A percentile compares a stretch with the other conserved stretches of the same genome.
Conservation (phyloP, 2,797 vertebrate genomes). For the Chromobotia macracanthus region DNA sequence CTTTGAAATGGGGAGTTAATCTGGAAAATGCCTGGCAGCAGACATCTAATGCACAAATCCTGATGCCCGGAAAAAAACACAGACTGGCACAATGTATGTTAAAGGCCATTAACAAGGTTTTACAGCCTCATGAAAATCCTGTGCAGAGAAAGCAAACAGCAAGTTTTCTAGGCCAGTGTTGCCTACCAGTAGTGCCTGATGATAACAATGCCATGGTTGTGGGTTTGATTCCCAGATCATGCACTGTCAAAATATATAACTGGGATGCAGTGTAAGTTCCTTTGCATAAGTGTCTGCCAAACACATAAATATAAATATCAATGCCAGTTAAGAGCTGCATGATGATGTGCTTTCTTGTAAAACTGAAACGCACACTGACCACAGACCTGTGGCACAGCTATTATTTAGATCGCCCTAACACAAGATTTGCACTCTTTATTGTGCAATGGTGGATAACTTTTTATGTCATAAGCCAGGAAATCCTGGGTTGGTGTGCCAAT, state of each 20-base stretch:
- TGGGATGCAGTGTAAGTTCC: neutral
- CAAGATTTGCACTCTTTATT: conserved; percentile 64
- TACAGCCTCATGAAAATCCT: conserved; percentile 66
- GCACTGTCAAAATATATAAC: neutral
- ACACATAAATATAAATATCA: neutral
- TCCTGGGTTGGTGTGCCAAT: conserved; percentile 72
- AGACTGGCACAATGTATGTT: conserved; percentile 69
- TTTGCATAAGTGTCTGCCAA: neutral
- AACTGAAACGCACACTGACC: conserved; percentile 8
- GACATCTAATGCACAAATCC: conserved; percentile 39
- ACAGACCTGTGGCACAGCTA: conserved; percentile 4
- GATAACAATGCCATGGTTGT: neutral
- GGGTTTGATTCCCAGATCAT: neutral
- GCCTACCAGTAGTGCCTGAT: neutral
- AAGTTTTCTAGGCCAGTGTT: conserved; percentile 5
- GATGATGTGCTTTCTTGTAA: no score
- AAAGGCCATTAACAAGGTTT: conserved; percentile 68
- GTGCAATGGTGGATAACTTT: conserved; percentile 44
- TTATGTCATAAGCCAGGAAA: conserved; percentile 76
- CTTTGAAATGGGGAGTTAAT: conserved; percentile 58
- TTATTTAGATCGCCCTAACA: conserved; percentile 34
- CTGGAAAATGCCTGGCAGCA: conserved; percentile 51
- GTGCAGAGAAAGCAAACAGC: conserved; percentile 54
- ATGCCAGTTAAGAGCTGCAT: neutral
- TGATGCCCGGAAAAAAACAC: conserved; percentile 42